phyloP scores from a whole-genome alignment of 2,888 invertebrate genomes.

The Helleia helle region DNA sequence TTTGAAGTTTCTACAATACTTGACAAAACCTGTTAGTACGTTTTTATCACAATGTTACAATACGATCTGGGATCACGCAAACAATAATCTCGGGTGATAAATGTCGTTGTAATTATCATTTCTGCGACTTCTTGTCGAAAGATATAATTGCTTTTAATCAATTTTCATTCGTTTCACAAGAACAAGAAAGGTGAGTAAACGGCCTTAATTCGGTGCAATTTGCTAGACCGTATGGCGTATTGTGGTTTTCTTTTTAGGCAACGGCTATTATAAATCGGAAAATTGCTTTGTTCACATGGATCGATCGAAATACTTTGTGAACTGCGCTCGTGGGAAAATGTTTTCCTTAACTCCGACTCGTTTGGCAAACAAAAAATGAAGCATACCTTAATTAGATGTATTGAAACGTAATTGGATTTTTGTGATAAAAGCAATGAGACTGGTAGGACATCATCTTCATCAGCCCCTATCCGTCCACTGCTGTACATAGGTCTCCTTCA shows the following conservation, averaged over 20 bases:
- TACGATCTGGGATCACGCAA: too few species aligned
- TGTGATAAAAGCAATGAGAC: too few species aligned
- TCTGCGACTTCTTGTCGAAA: neutral
- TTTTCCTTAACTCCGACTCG: neutral
- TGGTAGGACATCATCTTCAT: too few species aligned
- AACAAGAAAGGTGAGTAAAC: neutral
- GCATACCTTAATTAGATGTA: neutral
- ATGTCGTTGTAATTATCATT: neutral
- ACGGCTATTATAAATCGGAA: conserved; percentile 1
- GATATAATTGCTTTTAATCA: neutral
- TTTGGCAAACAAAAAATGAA: neutral
- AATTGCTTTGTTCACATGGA: neutral
- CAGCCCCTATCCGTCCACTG: too few species aligned
- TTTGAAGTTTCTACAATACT: too few species aligned
- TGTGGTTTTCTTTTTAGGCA: conserved; percentile 5
- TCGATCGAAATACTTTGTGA: neutral
- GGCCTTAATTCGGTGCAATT: conserved; percentile 2
- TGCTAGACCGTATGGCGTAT: conserved; percentile 4
- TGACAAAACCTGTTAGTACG: too few species aligned
- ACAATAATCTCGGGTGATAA: neutral
- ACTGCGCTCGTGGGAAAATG: neutral
- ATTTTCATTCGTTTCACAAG: conserved; percentile 6
- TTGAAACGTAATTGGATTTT: too few species aligned
- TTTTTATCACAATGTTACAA: too few species aligned
- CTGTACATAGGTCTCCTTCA: too few species aligned